phyloP scores from a whole-genome alignment of 2,113 vertebrate genomes.

The Pantherophis guttatus region DNA sequence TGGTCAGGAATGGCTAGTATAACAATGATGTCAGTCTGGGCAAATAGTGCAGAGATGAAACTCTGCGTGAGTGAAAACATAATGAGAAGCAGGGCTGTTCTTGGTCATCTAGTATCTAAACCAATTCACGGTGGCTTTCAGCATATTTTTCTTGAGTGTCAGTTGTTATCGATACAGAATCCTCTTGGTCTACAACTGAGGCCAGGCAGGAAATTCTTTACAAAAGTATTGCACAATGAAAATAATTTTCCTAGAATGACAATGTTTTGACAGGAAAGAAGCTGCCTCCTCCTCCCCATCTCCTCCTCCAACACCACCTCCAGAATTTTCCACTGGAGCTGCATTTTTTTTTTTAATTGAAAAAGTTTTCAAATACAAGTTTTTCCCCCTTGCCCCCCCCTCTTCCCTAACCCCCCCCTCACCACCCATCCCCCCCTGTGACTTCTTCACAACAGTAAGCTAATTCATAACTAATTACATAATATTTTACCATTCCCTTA shows the following conservation, averaged over 20 bases:
- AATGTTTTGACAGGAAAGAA: slow-evolving; percentile 4
- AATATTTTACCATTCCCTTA: too few species aligned
- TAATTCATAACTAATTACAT: too few species aligned
- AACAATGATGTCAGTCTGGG: background rate
- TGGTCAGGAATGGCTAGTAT: background rate
- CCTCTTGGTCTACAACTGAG: background rate
- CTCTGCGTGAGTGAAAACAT: background rate
- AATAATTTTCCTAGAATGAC: slow-evolving; percentile 9
- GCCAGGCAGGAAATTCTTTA: slow-evolving; percentile 1
- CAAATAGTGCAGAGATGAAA: background rate
- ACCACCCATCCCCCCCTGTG: too few species aligned
- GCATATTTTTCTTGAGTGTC: background rate
- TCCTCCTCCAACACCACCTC: background rate
- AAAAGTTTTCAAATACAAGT: too few species aligned
- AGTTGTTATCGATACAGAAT: background rate
- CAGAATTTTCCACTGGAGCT: background rate
- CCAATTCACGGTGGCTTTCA: background rate
- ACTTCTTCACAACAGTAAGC: too few species aligned
- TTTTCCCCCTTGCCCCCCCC: too few species aligned
- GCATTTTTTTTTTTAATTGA: too few species aligned
- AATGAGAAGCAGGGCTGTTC: background rate
- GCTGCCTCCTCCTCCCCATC: background rate
- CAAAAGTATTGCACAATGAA: slow-evolving; percentile 8
- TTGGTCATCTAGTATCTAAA: background rate
- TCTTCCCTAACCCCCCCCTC: too few species aligned